Evolutionary conservation across 2,888 invertebrate genomes (phyloP).

Genomic region (Congeria kusceri): DNA sequence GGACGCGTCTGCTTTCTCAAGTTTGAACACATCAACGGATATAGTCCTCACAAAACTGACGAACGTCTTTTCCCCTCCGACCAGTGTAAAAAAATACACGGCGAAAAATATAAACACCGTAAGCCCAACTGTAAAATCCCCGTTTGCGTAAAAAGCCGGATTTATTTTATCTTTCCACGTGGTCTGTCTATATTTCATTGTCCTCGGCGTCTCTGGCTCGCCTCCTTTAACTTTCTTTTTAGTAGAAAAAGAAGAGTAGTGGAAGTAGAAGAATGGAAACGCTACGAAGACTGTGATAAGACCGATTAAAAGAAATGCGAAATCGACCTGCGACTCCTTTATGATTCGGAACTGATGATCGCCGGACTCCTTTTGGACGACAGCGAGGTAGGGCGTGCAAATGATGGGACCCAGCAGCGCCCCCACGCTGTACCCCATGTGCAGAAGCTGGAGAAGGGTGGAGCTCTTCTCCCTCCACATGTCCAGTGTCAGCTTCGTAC

Average conservation of each 20-base stretch:
- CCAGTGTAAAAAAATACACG: constrained; percentile 36
- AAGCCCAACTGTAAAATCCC: constrained; percentile 29
- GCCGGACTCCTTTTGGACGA: neutral
- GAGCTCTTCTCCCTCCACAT: constrained; percentile 45
- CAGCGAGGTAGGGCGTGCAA: constrained; percentile 49
- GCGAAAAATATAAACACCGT: constrained; percentile 22
- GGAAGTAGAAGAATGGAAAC: constrained; percentile 40
- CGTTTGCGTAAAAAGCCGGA: constrained; percentile 52
- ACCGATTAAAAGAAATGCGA: constrained; percentile 37
- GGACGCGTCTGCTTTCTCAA: constrained; percentile 37
- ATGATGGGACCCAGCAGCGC: constrained; percentile 49
- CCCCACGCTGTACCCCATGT: constrained; percentile 53
- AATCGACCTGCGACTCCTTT: constrained; percentile 46
- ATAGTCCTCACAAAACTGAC: constrained; percentile 46
- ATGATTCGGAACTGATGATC: constrained; percentile 24
- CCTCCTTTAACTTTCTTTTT: neutral
- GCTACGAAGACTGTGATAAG: constrained; percentile 35
- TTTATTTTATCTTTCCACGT: constrained; percentile 42
- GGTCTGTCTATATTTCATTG: neutral
- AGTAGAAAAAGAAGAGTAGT: neutral
- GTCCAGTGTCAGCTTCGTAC: constrained; percentile 35
- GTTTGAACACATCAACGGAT: constrained; percentile 50
- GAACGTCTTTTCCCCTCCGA: constrained; percentile 47
- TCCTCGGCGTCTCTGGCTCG: neutral
- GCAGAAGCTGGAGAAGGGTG: constrained; percentile 38